Evolutionary conservation across 2,888 invertebrate genomes (phyloP), one percentile per base, ranked within the genome.

Genomic region (Eristalis tenax): DNA sequence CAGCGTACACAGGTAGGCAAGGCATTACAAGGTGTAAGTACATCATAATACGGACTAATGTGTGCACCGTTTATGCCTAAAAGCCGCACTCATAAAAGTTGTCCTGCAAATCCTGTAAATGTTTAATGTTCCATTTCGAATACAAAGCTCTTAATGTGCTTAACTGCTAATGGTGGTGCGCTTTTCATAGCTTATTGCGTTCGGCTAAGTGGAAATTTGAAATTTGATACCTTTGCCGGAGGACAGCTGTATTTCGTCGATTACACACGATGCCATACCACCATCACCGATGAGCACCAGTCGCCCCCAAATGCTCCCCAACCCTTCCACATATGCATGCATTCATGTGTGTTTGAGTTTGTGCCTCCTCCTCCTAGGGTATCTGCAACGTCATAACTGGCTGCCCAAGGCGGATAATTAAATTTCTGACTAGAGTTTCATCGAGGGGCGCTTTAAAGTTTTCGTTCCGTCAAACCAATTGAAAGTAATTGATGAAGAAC

Each of bases 111-210:
- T 66, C 40, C 65, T 38, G 40, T 83, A 76, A 87, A 87, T 87
- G 83, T 83, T 87, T 87, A 87, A 87, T 87, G 83, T 83, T 76
- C 83, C 87, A 83, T 83, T 87, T 83, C 83, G 87, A 80, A 76
- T 80, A 87, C 87, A 87, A 87, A 87, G 87, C 83, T 83, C 87
- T 83, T 87, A 83, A 87, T 87, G 83, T 87, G 87, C 87, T 87
- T 83, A 83, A 83, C 86, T 87, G 79, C 83, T 83, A 87, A 83
- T 87, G 83, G 79, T 69, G 83, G 83, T 87, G 83, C 87, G 83
- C 87, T 87, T 87, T 87, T 87, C 80, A 87, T 87, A 87, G 87
- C 87, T 87, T 87, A 86, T 87, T 83, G 76, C 83, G 68, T 83
- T 83, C 68, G 83, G 43, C 75, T 73, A 73, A 83, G 83, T 87